Percentiles rank a stretch among this genome's conserved stretches.
These are phyloP conservation scores for Trichomycterus rosablanca DNA, from an alignment of 2,113 vertebrate species.

Conservation along the genomic window DNA sequence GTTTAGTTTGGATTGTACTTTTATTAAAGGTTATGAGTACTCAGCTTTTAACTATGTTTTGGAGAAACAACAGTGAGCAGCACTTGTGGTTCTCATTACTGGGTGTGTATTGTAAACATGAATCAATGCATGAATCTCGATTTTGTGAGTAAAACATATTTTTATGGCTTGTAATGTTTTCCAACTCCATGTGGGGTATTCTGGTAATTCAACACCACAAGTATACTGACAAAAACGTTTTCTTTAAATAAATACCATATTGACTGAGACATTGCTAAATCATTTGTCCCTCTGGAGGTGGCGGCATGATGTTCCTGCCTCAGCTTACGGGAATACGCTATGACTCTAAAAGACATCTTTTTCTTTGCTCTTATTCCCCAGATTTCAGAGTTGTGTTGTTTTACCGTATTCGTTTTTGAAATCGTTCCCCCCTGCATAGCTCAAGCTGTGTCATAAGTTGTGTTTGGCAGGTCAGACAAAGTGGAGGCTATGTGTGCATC, in stretches of 20 bases:
- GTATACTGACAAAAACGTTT: background rate
- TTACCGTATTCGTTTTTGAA: too few species aligned
- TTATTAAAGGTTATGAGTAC: background rate
- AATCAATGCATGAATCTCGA: background rate
- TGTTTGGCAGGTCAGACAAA: too few species aligned
- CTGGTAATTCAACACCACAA: background rate
- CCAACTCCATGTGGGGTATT: background rate
- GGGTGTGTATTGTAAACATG: background rate
- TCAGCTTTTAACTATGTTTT: background rate
- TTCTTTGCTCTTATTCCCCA: background rate
- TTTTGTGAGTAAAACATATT: background rate
- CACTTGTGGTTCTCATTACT: background rate
- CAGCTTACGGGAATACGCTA: background rate
- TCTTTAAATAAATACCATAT: background rate
- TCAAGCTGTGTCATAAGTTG: too few species aligned
- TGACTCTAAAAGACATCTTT: background rate
- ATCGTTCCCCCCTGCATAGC: too few species aligned
- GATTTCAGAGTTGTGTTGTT: too few species aligned
- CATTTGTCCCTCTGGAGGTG: background rate
- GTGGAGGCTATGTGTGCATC: too few species aligned
- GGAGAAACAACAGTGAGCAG: too few species aligned
- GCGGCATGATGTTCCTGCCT: slow-evolving; percentile 1
- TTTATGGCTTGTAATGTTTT: background rate
- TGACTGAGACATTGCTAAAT: background rate
- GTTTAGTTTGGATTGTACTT: background rate